A percentile compares a stretch with the other conserved stretches of the same genome.
These are phyloP conservation scores for Drosophila busckii DNA, from an alignment of 1,140 invertebrate genomes.

Conservation along the genomic window DNA sequence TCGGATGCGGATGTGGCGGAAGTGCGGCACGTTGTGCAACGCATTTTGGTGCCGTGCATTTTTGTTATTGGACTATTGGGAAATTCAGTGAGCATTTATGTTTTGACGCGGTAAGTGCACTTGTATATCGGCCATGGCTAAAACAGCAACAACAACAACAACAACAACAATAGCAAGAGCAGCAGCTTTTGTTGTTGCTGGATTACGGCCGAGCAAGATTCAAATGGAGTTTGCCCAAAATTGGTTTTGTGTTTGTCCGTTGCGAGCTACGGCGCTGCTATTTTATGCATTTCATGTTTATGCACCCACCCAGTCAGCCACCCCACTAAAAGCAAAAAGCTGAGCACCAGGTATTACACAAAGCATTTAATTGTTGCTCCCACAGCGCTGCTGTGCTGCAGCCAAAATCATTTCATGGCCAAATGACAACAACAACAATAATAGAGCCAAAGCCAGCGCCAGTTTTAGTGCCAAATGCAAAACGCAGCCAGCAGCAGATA, in stretches of 20 bases:
- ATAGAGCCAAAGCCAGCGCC: constrained; percentile 27
- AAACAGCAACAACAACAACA: too few species aligned
- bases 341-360: constrained; percentile 61
- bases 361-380: constrained; percentile 67
- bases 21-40: constrained; percentile 81
- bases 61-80: constrained; percentile 85
- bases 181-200: too few species aligned
- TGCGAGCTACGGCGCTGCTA: constrained; percentile 38
- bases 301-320: too few species aligned
- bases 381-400: too few species aligned
- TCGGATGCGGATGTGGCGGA: constrained; percentile 69
- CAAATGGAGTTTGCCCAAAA: constrained; percentile 25
- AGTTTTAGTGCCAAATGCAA: constrained; percentile 60
- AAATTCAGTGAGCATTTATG: constrained; percentile 86
- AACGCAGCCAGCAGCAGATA: constrained; percentile 42
- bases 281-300: constrained; percentile 64
- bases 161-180: too few species aligned
- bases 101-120: constrained; percentile 83
- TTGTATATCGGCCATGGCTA: constrained; percentile 31
- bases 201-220: constrained; percentile 55
- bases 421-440: neutral
- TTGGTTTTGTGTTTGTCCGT: constrained; percentile 25
- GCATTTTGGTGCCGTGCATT: constrained; percentile 85
- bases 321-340: constrained; percentile 9
- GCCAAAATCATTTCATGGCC: constrained; percentile 62